phyloP scores from a whole-genome alignment of 2,113 vertebrate genomes.

The Hypomesus transpacificus region DNA sequence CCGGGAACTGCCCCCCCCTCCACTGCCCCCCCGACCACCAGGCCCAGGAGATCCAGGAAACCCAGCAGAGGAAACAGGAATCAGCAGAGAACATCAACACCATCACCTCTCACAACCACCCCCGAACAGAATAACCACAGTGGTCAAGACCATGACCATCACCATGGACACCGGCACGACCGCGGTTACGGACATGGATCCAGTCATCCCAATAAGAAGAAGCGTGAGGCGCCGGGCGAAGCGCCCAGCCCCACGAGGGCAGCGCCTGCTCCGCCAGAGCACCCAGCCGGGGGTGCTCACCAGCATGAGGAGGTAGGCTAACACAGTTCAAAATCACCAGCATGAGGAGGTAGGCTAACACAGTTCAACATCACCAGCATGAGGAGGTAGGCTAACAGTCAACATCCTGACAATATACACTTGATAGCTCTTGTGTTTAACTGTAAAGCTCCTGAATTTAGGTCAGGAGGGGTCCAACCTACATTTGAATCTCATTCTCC shows the following conservation, averaged over 20 bases:
- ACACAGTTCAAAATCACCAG: not conserved
- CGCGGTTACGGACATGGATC: conserved; percentile 23
- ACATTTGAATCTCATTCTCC: too few species aligned
- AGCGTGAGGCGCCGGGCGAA: conserved; percentile 33
- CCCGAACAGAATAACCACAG: conserved; percentile 44
- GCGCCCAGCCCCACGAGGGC: not conserved
- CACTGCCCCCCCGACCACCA: conserved; percentile 27
- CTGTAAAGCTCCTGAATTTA: too few species aligned
- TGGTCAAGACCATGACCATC: conserved; percentile 57
- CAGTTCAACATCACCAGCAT: not conserved
- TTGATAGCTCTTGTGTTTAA: too few species aligned
- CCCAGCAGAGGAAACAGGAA: conserved; percentile 62
- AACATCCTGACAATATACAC: too few species aligned
- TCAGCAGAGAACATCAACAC: conserved; percentile 62
- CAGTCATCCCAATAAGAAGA: not conserved
- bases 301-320: conserved; percentile 56
- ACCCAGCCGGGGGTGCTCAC: conserved; percentile 46
- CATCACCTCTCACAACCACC: conserved; percentile 24
- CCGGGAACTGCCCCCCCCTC: not conserved
- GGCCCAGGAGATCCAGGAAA: conserved; percentile 67
- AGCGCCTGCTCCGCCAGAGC: not conserved
- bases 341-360: conserved; percentile 33
- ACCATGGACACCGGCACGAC: conserved; percentile 44
- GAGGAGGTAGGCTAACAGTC: too few species aligned
- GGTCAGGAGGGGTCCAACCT: too few species aligned